phyloP scores from a whole-genome alignment of 2,888 invertebrate species.

The Microctonus aethiopoides region DNA sequence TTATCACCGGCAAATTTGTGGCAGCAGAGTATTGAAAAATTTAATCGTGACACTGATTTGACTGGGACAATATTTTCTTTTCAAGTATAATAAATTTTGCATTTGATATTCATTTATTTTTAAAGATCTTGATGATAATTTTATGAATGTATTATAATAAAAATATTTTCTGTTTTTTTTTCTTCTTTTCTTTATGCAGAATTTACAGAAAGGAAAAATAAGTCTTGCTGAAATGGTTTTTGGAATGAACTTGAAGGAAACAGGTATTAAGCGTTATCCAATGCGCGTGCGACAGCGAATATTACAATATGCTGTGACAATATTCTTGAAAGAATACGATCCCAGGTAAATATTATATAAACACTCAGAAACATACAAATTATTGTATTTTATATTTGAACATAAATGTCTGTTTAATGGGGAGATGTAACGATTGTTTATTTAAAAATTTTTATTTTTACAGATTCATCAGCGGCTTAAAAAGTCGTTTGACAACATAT shows the following conservation, averaged over 20 bases:
- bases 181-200: constrained; percentile 68
- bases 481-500: constrained; percentile 74
- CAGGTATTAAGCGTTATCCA: constrained; percentile 90
- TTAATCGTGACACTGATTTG: constrained; percentile 82
- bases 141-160: neutral
- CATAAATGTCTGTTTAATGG: neutral
- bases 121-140: neutral
- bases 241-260: constrained; percentile 90
- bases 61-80: constrained; percentile 85
- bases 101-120: neutral
- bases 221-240: constrained; percentile 91
- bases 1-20: constrained; percentile 95
- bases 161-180: constrained; percentile 13
- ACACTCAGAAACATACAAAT: no score
- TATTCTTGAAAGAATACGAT: constrained; percentile 85
- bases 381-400: neutral
- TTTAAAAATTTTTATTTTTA: constrained; percentile 9
- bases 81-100: constrained; percentile 73
- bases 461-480: constrained; percentile 82
- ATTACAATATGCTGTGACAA: constrained; percentile 89
- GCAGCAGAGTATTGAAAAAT: constrained; percentile 85
- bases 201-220: constrained; percentile 84
- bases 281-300: constrained; percentile 85
- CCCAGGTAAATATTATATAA: constrained; percentile 70
- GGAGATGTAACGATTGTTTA: neutral